Base-by-base conservation (phyloP, 2,888 invertebrate genomes). In the Eumacrocentrus americanus region DNA sequence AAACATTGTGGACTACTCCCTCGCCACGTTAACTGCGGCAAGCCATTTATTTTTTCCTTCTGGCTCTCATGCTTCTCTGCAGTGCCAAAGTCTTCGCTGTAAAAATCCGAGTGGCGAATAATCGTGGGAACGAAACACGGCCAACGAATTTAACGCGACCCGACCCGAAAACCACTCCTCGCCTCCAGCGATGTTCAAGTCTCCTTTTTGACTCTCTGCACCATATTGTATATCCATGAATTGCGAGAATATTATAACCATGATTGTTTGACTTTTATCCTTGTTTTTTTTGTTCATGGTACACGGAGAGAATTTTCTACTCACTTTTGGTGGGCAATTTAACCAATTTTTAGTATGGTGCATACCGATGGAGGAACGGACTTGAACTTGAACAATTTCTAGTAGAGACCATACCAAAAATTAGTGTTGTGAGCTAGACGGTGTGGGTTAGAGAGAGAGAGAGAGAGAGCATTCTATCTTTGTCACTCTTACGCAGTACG, bases 71-170 rank as follows among this genome's bases (percentile, higher is more conserved):
- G 23, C 9, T 29, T 51, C 47, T 44, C 35, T 52, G 47, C 37
- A 42, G 23, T 35, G 42, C 16, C 25, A 50, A 55, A 57, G 58
- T 46, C 34, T 16, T 38, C 62, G 59, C 29, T 58, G 52, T 60
- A 63, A 18, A 62, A 55, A 56, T 60, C 52, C 47, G 52, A 60
- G 29, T 46, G 50, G 58, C 50, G 58, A 61, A 64, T 64, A 63
- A 66, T 64, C 66, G 64, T 63, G 66, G 58, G 63, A 63, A 63
- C 62, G 52, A 52, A 48, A 35, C 22, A 25, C 50, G 46, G 34
- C 20, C 38, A 53, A 61, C 50, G 47, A 61, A 64, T 64, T 61
- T 61, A 62, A 53, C 48, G 53, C 59, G 37, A 35, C 54, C 57
- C 58, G 46, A 60, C n/a, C n/a, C n/a, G n/a, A n/a, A n/a, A n/a